Base-by-base conservation (phyloP, 2,113 vertebrate genomes). In the Melierax canorus region DNA sequence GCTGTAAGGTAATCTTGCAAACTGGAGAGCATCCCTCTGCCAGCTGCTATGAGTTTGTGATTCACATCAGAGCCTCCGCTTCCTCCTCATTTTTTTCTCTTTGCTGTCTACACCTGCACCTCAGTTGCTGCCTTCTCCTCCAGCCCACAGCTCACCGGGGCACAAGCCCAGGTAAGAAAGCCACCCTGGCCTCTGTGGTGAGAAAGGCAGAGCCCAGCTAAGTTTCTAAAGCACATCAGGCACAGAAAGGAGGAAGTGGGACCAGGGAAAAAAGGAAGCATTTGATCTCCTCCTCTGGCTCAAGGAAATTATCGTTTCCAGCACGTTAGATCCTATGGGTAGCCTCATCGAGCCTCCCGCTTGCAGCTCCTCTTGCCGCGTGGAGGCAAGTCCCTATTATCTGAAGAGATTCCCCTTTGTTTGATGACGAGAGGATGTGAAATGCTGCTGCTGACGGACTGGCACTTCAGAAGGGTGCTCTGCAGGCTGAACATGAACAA, bases 351-450 rank as follows among this genome's bases (percentile, higher is more conserved):
- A 72, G 50, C 41, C 48, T 53, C 62, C 41, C 48, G 67, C 69
- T 55, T 26, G 50, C 80, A 80, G 53, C 27, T 39, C 43, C 72
- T 53, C 59, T 53, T 32, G 58, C n/a, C 26, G 10, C 9, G 13
- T 46, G 92, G 66, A 67, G 58, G 53, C 50, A 72, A 86, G 48
- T 56, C 46, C 32, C 82, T n/a, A 9, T 63, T 60, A 34, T 87
- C 59, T 51, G 48, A 85, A 88, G 67, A 95, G 69, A 90, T 53
- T 85, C 74, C 88, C 68, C 58, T 97, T 89, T 94, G 90, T 93
- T 67, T 38, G 93, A 90, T 63, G 88, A 91, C 1, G 20, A 14
- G 60, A 75, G 75, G 75, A 68, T 46, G 81, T 20, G 86, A 88
- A 46, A 8, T 39, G 18, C 41, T 71, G 69, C 80, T 50, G 72